Evolutionary conservation across 2,888 invertebrate species (phyloP), one percentile per base, ranked within the genome.

Genomic region (Brenthis hecate): DNA sequence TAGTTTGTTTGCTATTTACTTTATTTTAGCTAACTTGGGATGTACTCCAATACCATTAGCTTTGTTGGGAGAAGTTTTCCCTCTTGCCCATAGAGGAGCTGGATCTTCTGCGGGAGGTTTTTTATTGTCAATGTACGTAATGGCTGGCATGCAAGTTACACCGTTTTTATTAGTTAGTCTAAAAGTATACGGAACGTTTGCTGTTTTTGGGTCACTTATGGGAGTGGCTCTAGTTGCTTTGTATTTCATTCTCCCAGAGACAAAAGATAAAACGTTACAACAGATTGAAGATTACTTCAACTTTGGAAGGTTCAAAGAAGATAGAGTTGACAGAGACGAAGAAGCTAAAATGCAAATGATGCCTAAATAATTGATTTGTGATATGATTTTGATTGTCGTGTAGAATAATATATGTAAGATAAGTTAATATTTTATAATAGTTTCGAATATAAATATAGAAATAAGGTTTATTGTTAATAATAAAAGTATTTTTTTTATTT

Each of bases 1-100:
- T 36, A 54, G 73, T 0, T 57, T 89, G 13, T 85, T 88, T 28
- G 76, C 79, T 0, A 32, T 80, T 0, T 89, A 83, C 70, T 86
- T 87, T 56, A 75, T 87, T 19, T 68, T 88, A 19, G 79, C 79
- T 0, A 90, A 88, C 72, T 80, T 89, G 23, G 90, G 89, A 1
- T 85, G 87, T 64, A 83, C 86, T 6, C 82, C 86, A 0, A 86
- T 89, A 65, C 84, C 89, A 1, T 69, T 87, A 16, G 82, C 84
- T 2, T 77, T 89, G 14, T 69, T 87, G 36, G 90, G 90, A 0
- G 90, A 90, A 73, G 68, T 89, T 6, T 85, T 84, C 53, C 89
- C 89, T 0, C 77, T 89, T 54, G 81, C 77, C 0, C 85, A 88
- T 65, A 82, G 84, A 75, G 84, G 82, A 8, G 79, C 79, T 1